A percentile compares a stretch with the other conserved stretches of the same genome.
Conservation (phyloP, 1,140 invertebrate genomes). For the Hylaeus anthracinus region DNA sequence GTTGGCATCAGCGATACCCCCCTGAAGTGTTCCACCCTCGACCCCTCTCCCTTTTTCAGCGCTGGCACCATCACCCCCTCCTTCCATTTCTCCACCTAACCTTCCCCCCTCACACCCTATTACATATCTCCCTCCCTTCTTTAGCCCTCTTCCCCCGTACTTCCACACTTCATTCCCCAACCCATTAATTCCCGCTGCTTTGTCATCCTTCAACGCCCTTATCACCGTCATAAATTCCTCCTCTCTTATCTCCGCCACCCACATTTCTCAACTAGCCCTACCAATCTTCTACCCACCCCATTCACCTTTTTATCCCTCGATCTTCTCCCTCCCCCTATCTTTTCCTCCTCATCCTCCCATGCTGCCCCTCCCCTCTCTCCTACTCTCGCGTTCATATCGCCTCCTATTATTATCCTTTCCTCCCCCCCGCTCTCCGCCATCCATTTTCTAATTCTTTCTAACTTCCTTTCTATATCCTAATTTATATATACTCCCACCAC, state of each 20-base stretch:
- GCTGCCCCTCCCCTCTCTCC: not conserved
- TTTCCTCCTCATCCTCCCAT: not conserved
- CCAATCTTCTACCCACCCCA: not conserved
- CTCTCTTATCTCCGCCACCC: not conserved
- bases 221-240: not conserved
- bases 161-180: not conserved
- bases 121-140: not conserved
- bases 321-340: not conserved
- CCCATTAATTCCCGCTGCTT: not conserved
- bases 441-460: not conserved
- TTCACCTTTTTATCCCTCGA: not conserved
- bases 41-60: not conserved
- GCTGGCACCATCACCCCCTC: not conserved
- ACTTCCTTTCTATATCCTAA: not conserved
- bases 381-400: not conserved
- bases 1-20: too few species aligned
- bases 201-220: not conserved
- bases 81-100: not conserved
- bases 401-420: not conserved
- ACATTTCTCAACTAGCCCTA: too few species aligned
- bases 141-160: not conserved
- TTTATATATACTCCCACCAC: not conserved
- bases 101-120: not conserved
- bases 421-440: not conserved
- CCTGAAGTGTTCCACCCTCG: too few species aligned